Conservation (phyloP, 2,797 vertebrate genomes). For the Eulemur mongoz region DNA sequence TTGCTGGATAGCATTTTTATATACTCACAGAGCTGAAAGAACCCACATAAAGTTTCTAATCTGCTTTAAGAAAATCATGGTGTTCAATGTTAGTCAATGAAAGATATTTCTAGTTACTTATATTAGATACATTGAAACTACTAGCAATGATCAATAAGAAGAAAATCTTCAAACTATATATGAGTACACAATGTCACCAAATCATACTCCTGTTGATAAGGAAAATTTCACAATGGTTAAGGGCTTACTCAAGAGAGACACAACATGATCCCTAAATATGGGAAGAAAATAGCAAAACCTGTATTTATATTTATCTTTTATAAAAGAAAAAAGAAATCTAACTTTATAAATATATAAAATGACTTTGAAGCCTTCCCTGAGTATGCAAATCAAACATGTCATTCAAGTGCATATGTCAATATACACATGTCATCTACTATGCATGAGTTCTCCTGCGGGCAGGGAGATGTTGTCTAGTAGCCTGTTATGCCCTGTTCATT, state of each 20-base stretch:
- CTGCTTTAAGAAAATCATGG: constrained; percentile 16
- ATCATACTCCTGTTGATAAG: not conserved
- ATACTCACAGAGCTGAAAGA: constrained; percentile 13
- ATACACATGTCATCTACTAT: not conserved
- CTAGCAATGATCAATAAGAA: not conserved
- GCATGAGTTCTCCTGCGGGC: not conserved
- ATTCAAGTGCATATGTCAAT: not conserved
- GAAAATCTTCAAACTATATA: not conserved
- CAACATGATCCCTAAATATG: not conserved
- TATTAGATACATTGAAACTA: not conserved
- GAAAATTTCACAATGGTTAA: not conserved
- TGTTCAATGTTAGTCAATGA: not conserved
- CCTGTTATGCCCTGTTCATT: not conserved
- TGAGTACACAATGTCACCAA: not conserved
- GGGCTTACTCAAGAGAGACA: not conserved
- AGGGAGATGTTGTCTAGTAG: not conserved
- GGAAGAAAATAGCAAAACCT: not conserved
- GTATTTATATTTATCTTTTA: not conserved
- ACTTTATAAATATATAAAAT: not conserved
- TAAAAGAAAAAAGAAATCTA: not conserved
- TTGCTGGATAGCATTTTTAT: not conserved
- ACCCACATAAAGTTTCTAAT: not conserved
- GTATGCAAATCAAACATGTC: not conserved
- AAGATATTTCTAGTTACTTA: not conserved
- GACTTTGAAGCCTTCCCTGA: not conserved